Conservation (phyloP, 2,797 vertebrate species). For the Pelochelys cantorii region DNA sequence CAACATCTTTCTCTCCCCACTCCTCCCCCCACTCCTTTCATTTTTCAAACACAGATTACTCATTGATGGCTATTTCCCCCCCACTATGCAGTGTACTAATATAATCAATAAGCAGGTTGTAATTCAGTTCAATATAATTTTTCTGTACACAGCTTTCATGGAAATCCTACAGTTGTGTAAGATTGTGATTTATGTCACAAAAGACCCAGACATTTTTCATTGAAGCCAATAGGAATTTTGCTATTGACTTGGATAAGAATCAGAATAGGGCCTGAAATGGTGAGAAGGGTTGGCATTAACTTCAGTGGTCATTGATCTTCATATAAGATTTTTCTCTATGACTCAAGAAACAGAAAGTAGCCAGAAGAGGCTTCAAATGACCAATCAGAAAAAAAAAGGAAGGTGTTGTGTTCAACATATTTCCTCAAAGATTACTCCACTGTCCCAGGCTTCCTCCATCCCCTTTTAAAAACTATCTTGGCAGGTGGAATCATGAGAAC, state of each 20-base stretch:
- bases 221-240: too few relatives aligned
- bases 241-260: background rate
- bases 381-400: background rate
- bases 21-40: background rate
- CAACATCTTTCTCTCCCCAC: background rate
- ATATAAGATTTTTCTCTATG: accelerated
- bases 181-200: background rate
- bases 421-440: background rate
- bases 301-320: background rate
- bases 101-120: background rate
- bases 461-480: background rate
- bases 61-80: background rate
- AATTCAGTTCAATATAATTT: background rate
- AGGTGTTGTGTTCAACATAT: background rate
- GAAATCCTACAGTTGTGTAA: background rate
- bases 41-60: slow-evolving; percentile 19
- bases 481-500: background rate
- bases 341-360: background rate
- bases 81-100: background rate
- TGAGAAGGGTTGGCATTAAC: too few relatives aligned
- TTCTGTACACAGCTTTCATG: background rate
- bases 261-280: too few relatives aligned
- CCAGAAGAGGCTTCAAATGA: background rate
- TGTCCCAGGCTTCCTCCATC: slow-evolving; percentile 1
- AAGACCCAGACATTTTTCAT: background rate